These are phyloP conservation scores for Amphipoea oculea DNA, from an alignment of 2,888 invertebrate species.

Conservation along the genomic window DNA sequence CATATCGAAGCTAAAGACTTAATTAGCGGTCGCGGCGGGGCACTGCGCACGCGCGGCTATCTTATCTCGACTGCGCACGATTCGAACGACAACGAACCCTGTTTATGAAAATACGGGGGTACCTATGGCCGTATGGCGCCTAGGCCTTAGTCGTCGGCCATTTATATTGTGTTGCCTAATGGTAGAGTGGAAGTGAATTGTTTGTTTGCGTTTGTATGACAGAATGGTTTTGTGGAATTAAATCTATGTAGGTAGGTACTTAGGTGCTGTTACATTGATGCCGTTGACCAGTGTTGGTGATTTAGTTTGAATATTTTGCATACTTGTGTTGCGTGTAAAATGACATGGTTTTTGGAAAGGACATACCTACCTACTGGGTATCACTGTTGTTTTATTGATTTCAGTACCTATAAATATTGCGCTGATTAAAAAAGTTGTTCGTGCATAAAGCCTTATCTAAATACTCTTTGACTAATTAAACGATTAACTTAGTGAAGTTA, in stretches of 20 bases:
- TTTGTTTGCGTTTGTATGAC: slow-evolving; percentile 62
- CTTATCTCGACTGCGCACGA: slow-evolving; percentile 83
- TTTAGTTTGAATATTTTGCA: slow-evolving; percentile 36
- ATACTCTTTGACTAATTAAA: neutral
- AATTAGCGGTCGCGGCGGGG: slow-evolving; percentile 88
- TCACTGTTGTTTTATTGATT: neutral
- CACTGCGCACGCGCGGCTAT: slow-evolving; percentile 82
- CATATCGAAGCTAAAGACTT: slow-evolving; percentile 87
- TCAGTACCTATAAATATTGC: neutral
- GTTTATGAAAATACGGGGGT: slow-evolving; percentile 66
- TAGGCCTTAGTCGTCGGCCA: slow-evolving; percentile 39
- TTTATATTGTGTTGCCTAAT: slow-evolving; percentile 61
- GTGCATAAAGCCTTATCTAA: neutral
- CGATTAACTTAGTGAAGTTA: neutral
- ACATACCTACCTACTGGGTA: neutral
- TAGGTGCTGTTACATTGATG: slow-evolving; percentile 1
- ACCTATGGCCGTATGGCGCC: slow-evolving; percentile 54
- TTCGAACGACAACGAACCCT: slow-evolving; percentile 68
- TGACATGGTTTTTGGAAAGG: neutral
- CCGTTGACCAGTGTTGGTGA: neutral
- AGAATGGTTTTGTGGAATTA: slow-evolving; percentile 50
- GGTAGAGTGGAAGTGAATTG: slow-evolving; percentile 55
- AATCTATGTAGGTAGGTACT: slow-evolving; percentile 28
- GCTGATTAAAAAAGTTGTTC: neutral
- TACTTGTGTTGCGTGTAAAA: slow-evolving; percentile 6